phyloP scores from a whole-genome alignment of 1,140 invertebrate genomes.

The Solen grandis region DNA sequence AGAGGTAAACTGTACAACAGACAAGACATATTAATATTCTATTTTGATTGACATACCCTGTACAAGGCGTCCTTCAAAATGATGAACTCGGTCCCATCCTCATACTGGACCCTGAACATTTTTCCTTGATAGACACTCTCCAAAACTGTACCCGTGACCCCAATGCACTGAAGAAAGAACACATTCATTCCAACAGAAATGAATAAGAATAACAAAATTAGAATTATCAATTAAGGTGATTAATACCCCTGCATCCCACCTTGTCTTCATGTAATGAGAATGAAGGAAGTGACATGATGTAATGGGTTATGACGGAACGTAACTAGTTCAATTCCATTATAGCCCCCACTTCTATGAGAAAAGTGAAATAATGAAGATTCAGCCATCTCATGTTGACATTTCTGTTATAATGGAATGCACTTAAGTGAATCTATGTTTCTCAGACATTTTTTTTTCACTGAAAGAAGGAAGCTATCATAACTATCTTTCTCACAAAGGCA shows the following conservation, averaged over 20 bases:
- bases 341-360: not conserved
- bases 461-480: no score
- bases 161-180: not conserved
- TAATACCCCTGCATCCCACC: not conserved
- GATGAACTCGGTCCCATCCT: not conserved
- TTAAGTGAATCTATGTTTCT: no score
- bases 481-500: no score
- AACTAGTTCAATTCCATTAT: no score
- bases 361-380: not conserved
- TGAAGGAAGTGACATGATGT: not conserved
- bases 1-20: no score
- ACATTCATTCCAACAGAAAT: not conserved
- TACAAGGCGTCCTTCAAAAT: not conserved
- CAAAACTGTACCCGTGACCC: not conserved
- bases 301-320: not conserved
- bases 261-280: not conserved
- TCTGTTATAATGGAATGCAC: no score
- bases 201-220: not conserved
- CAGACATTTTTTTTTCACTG: no score
- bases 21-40: not conserved
- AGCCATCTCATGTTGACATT: no score
- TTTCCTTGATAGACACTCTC: not conserved
- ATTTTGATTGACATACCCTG: not conserved
- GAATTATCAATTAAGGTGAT: not conserved
- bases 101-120: not conserved